Conservation (phyloP, 2,888 invertebrate genomes). For the Hirtodrosophila histrioides region DNA sequence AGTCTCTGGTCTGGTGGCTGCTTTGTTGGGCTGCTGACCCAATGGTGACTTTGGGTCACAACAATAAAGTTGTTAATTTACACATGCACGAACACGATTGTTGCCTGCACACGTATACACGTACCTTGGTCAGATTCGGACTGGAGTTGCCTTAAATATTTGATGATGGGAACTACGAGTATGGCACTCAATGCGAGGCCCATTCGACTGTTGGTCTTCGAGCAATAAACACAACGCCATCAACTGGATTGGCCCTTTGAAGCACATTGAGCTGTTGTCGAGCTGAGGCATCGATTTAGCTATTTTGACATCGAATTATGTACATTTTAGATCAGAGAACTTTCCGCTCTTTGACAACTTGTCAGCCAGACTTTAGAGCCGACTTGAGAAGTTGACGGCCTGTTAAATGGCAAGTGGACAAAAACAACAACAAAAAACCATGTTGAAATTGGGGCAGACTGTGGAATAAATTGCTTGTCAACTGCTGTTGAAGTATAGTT, state of each 20-base stretch:
- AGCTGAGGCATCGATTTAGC: conserved; percentile 48
- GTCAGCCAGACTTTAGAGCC: conserved; percentile 35
- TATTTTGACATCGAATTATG: conserved; percentile 68
- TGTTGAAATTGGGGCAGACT: conserved; percentile 18
- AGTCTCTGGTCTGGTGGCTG: conserved; percentile 14
- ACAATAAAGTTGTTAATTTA: conserved; percentile 73
- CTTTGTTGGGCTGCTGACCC: conserved; percentile 37
- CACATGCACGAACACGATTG: conserved; percentile 48
- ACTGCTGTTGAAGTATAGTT: conserved; percentile 2
- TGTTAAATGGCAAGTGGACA: conserved; percentile 5
- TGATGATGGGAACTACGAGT: conserved; percentile 64
- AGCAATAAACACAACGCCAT: conserved; percentile 15
- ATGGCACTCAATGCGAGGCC: conserved; percentile 42
- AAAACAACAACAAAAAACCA: too few species aligned
- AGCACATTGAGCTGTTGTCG: conserved; percentile 28
- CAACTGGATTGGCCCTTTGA: conserved; percentile 22
- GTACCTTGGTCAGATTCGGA: conserved; percentile 14
- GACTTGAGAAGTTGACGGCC: conserved; percentile 22
- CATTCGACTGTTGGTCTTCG: conserved; percentile 9
- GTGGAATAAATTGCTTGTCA: conserved; percentile 2
- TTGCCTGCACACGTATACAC: not conserved
- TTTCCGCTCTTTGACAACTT: conserved; percentile 54
- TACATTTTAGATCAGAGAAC: conserved; percentile 55
- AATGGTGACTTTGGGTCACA: conserved; percentile 47
- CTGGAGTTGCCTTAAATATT: conserved; percentile 62